phyloP scores from a whole-genome alignment of 2,113 vertebrate species.

The Callorhinus ursinus region DNA sequence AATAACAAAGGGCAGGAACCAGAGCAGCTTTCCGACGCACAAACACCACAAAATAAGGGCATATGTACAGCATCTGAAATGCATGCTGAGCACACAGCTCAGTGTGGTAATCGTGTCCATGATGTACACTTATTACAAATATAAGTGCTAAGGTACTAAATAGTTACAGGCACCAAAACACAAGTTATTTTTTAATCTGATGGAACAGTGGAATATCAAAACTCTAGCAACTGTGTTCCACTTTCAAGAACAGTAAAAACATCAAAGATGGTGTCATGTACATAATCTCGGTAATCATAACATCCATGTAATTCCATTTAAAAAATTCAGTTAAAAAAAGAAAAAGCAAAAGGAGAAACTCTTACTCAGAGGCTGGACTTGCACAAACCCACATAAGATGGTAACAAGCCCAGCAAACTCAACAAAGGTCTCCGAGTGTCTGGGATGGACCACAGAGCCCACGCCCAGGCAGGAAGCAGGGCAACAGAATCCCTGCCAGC shows the following conservation, averaged over 20 bases:
- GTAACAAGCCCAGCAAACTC: not conserved
- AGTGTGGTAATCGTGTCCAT: not conserved
- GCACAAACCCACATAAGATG: not conserved
- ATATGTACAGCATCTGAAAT: rapidly evolving
- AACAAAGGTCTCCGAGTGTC: not conserved
- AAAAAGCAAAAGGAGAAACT: not conserved
- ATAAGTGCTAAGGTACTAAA: not conserved
- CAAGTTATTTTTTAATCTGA: not conserved
- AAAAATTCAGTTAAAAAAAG: not conserved
- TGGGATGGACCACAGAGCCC: not conserved
- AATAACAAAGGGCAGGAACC: not conserved
- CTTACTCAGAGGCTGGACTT: not conserved
- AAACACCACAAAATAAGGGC: not conserved
- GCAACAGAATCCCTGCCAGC: not conserved
- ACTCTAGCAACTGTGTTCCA: not conserved
- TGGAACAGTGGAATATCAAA: not conserved
- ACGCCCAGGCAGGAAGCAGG: too few species aligned
- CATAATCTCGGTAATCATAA: not conserved
- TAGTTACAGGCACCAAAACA: not conserved
- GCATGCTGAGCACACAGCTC: not conserved
- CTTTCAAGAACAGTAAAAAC: not conserved
- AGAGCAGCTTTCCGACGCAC: not conserved
- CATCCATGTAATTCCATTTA: not conserved
- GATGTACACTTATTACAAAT: too few species aligned
- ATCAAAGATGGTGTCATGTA: not conserved